Conservation (phyloP, 2,113 vertebrate genomes). For the Ciconia maguari region DNA sequence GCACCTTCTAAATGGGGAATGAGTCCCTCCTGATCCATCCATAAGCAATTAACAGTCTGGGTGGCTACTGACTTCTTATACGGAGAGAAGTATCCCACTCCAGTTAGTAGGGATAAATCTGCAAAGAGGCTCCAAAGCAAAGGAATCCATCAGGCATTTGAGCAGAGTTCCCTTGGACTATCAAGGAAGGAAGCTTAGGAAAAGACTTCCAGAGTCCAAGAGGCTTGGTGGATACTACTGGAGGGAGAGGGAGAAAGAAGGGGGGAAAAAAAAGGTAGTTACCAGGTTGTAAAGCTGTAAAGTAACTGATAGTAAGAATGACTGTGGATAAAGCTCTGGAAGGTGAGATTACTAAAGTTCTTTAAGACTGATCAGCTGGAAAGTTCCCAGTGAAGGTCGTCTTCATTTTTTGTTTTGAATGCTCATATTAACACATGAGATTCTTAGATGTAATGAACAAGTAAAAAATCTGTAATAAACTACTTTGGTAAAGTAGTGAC, state of each 20-base stretch:
- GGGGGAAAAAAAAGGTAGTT: not conserved
- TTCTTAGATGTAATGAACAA: not conserved
- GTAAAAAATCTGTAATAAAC: not conserved
- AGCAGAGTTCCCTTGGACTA: not conserved
- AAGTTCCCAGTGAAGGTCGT: not conserved
- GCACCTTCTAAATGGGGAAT: not conserved
- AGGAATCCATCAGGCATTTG: not conserved
- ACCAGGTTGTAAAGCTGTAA: not conserved
- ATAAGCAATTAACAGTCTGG: not conserved
- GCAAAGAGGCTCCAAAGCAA: not conserved
- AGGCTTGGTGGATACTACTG: not conserved
- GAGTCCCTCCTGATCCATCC: not conserved
- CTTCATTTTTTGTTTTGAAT: not conserved
- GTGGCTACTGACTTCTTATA: not conserved
- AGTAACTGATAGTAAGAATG: not conserved
- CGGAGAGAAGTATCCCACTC: not conserved
- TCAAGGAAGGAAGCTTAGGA: not conserved
- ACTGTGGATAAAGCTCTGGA: not conserved
- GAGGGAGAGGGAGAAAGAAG: fast-evolving
- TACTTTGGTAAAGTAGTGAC: not conserved
- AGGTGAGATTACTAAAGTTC: not conserved
- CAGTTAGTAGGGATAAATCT: not conserved
- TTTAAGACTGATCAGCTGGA: not conserved
- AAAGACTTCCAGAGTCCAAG: not conserved
- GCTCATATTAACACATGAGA: not conserved